Conservation (phyloP, 1,140 invertebrate species). For the Caenorhabditis tropicalis region DNA sequence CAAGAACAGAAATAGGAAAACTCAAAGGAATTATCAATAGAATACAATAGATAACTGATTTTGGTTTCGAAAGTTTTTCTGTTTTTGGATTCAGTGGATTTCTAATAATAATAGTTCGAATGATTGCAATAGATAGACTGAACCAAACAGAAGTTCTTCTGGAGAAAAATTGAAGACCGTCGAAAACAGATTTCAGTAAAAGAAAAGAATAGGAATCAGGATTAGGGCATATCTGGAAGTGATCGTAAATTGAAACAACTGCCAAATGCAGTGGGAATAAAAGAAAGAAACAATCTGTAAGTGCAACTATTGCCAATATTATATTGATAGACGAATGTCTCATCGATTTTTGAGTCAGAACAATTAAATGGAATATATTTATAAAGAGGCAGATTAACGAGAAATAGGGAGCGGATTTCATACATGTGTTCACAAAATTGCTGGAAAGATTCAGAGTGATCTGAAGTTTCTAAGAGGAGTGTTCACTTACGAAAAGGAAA, state of each 20-base stretch:
- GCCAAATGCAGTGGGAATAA: not conserved
- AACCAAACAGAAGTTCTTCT: not conserved
- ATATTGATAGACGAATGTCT: not conserved
- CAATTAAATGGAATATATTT: not conserved
- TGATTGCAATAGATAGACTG: not conserved
- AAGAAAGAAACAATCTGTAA: not conserved
- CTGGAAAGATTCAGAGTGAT: too few relatives aligned
- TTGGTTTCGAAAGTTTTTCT: not conserved
- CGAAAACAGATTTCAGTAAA: not conserved
- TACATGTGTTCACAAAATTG: not conserved
- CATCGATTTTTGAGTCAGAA: not conserved
- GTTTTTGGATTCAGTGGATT: not conserved
- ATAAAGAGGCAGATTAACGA: not conserved
- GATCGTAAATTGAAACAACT: not conserved
- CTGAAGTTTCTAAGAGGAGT: too few relatives aligned
- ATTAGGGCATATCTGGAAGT: not conserved
- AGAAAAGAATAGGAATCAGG: not conserved
- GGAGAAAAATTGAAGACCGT: not conserved
- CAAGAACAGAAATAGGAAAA: not conserved
- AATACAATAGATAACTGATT: not conserved
- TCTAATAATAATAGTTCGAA: not conserved
- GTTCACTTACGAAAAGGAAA: too few relatives aligned
- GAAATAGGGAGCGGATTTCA: not conserved
- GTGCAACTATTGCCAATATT: not conserved
- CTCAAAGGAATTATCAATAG: not conserved